A percentile compares a stretch with the other conserved stretches of the same genome.
These are phyloP conservation scores for Staurois parvus DNA, from an alignment of 2,797 vertebrate genomes.

Conservation along the genomic window DNA sequence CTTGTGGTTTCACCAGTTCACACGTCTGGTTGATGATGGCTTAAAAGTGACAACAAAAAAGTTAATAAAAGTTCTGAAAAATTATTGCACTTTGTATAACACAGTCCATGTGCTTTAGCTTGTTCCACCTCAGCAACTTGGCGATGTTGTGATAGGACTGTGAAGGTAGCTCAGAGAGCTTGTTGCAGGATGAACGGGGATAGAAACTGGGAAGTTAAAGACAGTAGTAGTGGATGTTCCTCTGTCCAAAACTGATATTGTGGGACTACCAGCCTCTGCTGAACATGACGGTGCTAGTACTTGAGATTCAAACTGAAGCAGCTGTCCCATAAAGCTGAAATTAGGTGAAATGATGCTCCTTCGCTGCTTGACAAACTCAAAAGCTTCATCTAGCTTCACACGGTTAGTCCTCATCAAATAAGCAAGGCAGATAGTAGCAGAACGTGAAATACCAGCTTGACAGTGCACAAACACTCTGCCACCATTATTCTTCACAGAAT, in stretches of 20 bases:
- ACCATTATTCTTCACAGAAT: constrained; percentile 91
- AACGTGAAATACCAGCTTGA: constrained; percentile 97
- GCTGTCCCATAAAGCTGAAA: constrained; percentile 99
- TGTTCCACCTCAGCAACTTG: constrained; percentile 86
- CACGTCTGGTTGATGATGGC: neutral
- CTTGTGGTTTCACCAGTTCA: constrained; percentile 49
- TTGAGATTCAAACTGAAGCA: constrained; percentile 97
- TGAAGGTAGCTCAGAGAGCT: constrained; percentile 90
- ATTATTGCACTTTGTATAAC: constrained; percentile 73
- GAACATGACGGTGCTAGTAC: constrained; percentile 94
- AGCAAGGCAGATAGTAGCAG: constrained; percentile 96
- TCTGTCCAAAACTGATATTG: constrained; percentile 80
- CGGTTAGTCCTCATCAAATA: constrained; percentile 99
- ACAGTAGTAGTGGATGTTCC: constrained; percentile 84
- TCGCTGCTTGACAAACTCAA: constrained; percentile 97
- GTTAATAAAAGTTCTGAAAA: constrained; percentile 32
- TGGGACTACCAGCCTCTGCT: constrained; percentile 90
- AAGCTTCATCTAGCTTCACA: constrained; percentile 96
- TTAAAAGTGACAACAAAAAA: constrained; percentile 21
- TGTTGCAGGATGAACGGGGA: constrained; percentile 86
- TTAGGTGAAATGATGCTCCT: constrained; percentile 98
- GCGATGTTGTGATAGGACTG: constrained; percentile 96
- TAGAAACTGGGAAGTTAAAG: constrained; percentile 96
- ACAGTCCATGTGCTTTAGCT: constrained; percentile 56
- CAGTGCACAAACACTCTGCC: constrained; percentile 98